A percentile compares a stretch with the other conserved stretches of the same genome.
phyloP scores from a whole-genome alignment of 2,113 vertebrate species.

The Eupsittula cactorum region DNA sequence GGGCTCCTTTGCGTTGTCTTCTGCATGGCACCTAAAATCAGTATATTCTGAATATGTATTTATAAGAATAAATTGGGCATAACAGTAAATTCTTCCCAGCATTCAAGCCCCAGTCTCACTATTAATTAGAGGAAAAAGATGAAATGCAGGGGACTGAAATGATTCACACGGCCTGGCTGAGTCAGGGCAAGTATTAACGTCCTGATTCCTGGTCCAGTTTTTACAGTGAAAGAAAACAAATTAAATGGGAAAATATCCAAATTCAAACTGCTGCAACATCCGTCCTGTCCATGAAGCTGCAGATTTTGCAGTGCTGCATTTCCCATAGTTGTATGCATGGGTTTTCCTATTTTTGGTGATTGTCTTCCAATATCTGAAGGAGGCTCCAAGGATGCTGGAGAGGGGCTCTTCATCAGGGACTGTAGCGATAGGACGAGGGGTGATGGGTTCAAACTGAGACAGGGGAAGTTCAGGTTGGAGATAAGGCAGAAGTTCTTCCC shows the following conservation, averaged over 20 bases:
- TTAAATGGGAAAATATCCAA: neutral
- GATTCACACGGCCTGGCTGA: neutral
- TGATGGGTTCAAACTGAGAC: too few species aligned
- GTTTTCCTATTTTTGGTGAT: neutral
- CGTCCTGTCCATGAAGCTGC: neutral
- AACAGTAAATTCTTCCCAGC: neutral
- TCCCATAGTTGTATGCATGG: neutral
- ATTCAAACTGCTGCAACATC: neutral
- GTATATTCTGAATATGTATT: neutral
- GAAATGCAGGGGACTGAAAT: neutral
- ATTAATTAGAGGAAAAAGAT: neutral
- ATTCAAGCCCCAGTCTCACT: neutral
- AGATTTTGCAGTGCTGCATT: neutral
- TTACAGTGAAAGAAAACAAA: neutral
- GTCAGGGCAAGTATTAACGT: neutral
- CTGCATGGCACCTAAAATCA: neutral
- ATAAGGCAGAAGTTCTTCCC: too few species aligned
- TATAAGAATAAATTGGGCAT: neutral
- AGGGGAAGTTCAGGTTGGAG: too few species aligned
- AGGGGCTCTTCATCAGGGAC: too few species aligned
- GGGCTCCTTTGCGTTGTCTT: neutral
- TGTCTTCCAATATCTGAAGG: neutral
- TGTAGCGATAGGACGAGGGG: too few species aligned
- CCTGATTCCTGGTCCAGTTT: neutral
- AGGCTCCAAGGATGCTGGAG: neutral